A percentile compares a stretch with the other conserved stretches of the same genome.
phyloP scores from a whole-genome alignment of 1,140 invertebrate genomes.

The Coptotermes formosanus region DNA sequence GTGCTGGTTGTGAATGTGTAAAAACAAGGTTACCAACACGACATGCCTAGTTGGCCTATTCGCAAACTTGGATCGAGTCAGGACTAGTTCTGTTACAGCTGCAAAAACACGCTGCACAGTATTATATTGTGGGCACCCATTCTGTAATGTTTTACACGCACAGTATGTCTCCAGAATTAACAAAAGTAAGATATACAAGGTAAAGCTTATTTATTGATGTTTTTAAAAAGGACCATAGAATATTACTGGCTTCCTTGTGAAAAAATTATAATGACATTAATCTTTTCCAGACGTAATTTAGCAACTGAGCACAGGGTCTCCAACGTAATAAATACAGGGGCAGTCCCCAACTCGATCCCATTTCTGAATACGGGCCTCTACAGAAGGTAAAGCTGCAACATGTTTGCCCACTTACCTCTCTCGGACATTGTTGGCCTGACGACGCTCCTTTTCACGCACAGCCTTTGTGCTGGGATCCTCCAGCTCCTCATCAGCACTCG shows the following conservation, averaged over 20 bases:
- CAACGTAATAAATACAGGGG: not conserved
- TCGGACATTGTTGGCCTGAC: constrained; percentile 97
- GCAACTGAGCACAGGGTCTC: not conserved
- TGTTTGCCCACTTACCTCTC: constrained; percentile 78
- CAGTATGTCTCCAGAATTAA: too few species aligned
- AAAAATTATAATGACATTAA: not conserved
- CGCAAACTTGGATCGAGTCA: constrained; percentile 24
- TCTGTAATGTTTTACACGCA: too few species aligned
- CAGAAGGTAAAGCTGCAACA: not conserved
- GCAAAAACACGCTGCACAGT: not conserved
- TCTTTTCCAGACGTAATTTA: not conserved
- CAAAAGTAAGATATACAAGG: too few species aligned
- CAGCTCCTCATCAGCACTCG: constrained; percentile 67
- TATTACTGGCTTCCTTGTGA: too few species aligned
- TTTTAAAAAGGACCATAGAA: too few species aligned
- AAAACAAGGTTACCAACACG: constrained; percentile 5
- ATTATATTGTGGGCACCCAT: too few species aligned
- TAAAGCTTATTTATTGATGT: too few species aligned
- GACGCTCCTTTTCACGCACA: constrained; percentile 90
- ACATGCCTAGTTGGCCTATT: constrained; percentile 21
- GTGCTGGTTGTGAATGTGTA: not conserved
- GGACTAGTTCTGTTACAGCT: constrained; percentile 8
- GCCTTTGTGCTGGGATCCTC: constrained; percentile 86
- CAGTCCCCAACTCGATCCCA: constrained; percentile 12
- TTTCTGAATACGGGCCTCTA: constrained; percentile 28